Evolutionary conservation across 2,113 vertebrate species (phyloP), one percentile per base, ranked within the genome.

Genomic region (Pogonocichla stellata): DNA sequence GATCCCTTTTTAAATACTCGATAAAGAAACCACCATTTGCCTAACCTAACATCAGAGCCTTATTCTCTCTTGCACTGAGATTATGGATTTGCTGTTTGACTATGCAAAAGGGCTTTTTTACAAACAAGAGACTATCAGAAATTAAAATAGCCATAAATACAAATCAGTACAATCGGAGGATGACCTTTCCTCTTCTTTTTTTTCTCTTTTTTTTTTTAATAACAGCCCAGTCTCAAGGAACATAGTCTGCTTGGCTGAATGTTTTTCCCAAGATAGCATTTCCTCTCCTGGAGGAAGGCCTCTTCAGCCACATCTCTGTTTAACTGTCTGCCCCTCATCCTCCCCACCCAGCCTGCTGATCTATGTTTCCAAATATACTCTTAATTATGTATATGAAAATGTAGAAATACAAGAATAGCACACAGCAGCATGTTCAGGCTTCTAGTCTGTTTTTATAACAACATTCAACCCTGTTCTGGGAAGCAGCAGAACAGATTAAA

Each of bases 251-350:
- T 70, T 72, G 78, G 36, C 61, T 79, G 48, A 65, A 34, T 78
- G n/a, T 34, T 90, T 93, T 91, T 71, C 88, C 79, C 83, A 91
- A 85, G 94, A 82, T 31, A 95, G 66, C 73, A 56, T 94, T 97
- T 97, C 88, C 86, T 93, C 74, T 94, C 61, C 92, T 79, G 65
- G 65, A 96, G 82, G 89, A 95, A 91, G 62, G 72, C 65, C 57
- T 74, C 67, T 85, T 75, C 72, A 84, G 82, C 92, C 66, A 78
- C 58, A 87, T 88, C 73, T 92, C 91, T 78, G 8, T 86, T 90
- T 96, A 85, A 86, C 80, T 88, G 85, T 81, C 88, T 95, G 91
- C 50, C 38, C 34, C 38, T 84, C 62, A 78, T 90, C 85, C 93
- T 96, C 80, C 64, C 78, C 71, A 88, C 81, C 72, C 85, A 88